phyloP scores from a whole-genome alignment of 2,113 vertebrate genomes.

The Pedetes capensis region DNA sequence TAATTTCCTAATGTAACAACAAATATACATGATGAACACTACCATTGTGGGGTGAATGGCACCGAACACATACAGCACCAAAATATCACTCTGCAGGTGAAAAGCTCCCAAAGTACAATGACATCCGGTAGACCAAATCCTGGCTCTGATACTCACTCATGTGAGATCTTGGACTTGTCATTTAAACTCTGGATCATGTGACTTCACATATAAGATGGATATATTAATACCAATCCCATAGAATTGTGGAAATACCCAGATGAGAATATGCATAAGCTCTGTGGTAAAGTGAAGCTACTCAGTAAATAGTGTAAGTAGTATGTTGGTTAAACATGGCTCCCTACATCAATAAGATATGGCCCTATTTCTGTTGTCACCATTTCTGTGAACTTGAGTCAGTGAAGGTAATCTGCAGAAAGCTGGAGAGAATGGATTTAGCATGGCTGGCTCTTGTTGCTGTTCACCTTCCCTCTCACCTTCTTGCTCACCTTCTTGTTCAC shows the following conservation, averaged over 20 bases:
- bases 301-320: neutral
- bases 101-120: neutral
- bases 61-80: neutral
- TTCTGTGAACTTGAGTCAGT: neutral
- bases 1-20: neutral
- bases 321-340: neutral
- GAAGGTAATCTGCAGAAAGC: neutral
- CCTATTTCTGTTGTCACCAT: neutral
- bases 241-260: neutral
- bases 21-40: neutral
- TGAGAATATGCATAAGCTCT: neutral
- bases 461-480: neutral
- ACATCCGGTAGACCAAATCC: neutral
- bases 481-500: neutral
- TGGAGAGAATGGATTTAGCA: neutral
- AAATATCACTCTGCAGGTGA: neutral
- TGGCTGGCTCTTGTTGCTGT: neutral
- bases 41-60: neutral
- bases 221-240: neutral
- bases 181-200: neutral
- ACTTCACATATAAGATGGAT: neutral
- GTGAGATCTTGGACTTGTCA: neutral
- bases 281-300: neutral
- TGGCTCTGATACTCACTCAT: neutral
- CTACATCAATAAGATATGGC: neutral